Conservation (phyloP, 1,140 invertebrate species). For the Parasteatoda tepidariorum region DNA sequence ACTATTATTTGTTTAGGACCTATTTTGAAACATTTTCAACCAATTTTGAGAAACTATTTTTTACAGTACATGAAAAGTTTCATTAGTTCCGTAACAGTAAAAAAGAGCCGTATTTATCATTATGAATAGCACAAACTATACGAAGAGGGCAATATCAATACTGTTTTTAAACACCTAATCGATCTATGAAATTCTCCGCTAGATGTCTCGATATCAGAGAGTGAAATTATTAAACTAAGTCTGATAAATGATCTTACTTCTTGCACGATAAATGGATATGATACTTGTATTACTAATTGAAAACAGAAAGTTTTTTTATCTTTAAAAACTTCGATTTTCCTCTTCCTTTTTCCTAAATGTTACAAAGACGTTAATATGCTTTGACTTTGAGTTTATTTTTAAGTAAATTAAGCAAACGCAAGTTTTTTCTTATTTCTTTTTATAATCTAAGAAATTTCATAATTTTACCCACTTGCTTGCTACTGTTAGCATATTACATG, state of each 20-base stretch:
- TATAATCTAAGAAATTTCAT: too few species aligned
- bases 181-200: neutral
- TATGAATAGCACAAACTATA: slow-evolving; percentile 3
- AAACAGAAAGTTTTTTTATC: neutral
- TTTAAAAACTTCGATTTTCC: neutral
- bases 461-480: too few species aligned
- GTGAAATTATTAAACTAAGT: slow-evolving; percentile 24
- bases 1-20: too few species aligned
- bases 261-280: neutral
- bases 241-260: slow-evolving; percentile 26
- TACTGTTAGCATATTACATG: too few species aligned
- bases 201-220: slow-evolving; percentile 27
- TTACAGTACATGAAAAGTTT: neutral
- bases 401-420: too few species aligned
- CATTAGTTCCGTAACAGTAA: neutral
- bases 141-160: slow-evolving; percentile 15
- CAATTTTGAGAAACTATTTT: too few species aligned
- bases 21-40: too few species aligned
- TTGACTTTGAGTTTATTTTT: too few species aligned
- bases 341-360: too few species aligned
- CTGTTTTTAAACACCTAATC: slow-evolving; percentile 9
- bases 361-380: too few species aligned
- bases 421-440: too few species aligned
- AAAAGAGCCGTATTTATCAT: slow-evolving; percentile 5
- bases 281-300: slow-evolving; percentile 15